Percentiles rank a stretch among this genome's conserved stretches.
phyloP scores from a whole-genome alignment of 2,113 vertebrate genomes.

The Myocastor coypus region DNA sequence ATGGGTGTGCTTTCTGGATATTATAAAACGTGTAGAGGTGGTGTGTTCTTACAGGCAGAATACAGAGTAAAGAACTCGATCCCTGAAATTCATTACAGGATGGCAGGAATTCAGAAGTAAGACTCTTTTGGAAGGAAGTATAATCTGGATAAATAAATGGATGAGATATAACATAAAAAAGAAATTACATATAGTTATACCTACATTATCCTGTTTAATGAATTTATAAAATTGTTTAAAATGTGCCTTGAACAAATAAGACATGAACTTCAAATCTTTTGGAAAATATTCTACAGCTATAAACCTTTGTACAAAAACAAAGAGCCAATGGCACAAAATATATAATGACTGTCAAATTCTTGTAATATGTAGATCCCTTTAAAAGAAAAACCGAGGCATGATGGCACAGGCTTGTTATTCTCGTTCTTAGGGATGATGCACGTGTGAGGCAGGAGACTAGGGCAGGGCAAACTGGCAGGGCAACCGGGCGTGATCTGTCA shows the following conservation, averaged over 20 bases:
- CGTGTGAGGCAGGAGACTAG: neutral
- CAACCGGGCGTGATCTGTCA: neutral
- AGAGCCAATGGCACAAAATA: neutral
- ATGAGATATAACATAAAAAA: neutral
- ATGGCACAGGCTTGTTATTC: neutral
- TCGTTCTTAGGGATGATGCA: too few relatives aligned
- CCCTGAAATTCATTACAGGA: neutral
- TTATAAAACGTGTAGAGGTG: neutral
- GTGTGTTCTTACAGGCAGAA: neutral
- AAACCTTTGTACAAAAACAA: neutral
- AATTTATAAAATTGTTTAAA: slow-evolving; percentile 26
- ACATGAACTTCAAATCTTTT: neutral
- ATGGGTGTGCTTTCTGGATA: neutral
- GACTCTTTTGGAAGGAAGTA: neutral
- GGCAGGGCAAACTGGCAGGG: neutral
- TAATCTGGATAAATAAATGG: neutral
- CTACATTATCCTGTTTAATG: neutral
- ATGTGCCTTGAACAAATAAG: slow-evolving; percentile 34
- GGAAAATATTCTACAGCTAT: neutral
- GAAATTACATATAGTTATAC: too few relatives aligned
- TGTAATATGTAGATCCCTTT: neutral
- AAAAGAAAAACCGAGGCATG: neutral
- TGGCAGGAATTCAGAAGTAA: neutral
- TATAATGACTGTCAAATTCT: neutral
- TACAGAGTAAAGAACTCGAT: neutral